Percentiles rank a stretch among this genome's conserved stretches.
Evolutionary conservation across 2,888 invertebrate genomes (phyloP).

Genomic region (Drosophila colorata): DNA sequence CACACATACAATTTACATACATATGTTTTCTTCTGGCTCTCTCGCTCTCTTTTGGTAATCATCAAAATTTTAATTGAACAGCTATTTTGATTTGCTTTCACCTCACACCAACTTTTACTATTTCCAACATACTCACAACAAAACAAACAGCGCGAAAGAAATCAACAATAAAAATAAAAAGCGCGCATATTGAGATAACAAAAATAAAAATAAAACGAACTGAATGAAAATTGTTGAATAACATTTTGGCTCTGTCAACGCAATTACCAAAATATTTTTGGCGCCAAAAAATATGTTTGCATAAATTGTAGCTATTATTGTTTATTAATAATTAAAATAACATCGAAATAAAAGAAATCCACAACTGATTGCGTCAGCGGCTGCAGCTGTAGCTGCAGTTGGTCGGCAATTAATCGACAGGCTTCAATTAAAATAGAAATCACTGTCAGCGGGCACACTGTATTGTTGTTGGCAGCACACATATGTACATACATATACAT

Average conservation of each 20-base stretch:
- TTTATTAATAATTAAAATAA: constrained; percentile 29
- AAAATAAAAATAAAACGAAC: constrained; percentile 6
- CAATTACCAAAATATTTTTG: constrained; percentile 48
- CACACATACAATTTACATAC: no score
- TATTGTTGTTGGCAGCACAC: constrained; percentile 20
- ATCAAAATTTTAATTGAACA: constrained; percentile 18
- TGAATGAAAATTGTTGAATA: constrained; percentile 51
- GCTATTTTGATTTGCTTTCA: constrained; percentile 21
- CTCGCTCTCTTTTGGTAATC: constrained; percentile 1
- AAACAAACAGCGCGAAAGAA: constrained; percentile 5
- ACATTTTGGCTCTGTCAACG: constrained; percentile 43
- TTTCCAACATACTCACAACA: constrained; percentile 7
- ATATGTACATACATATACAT: background rate
- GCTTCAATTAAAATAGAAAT: constrained; percentile 72
- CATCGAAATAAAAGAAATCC: constrained; percentile 18
- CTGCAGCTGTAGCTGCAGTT: constrained; percentile 47
- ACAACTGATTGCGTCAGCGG: constrained; percentile 52
- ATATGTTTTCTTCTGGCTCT: background rate
- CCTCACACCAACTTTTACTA: background rate
- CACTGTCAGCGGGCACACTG: constrained; percentile 59
- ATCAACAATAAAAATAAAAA: background rate
- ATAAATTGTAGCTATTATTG: constrained; percentile 9
- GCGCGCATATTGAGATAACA: constrained; percentile 32
- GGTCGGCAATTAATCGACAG: constrained; percentile 67
- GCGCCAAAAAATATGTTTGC: constrained; percentile 58